phyloP scores from a whole-genome alignment of 2,797 vertebrate genomes.

The Poecilia wingei region DNA sequence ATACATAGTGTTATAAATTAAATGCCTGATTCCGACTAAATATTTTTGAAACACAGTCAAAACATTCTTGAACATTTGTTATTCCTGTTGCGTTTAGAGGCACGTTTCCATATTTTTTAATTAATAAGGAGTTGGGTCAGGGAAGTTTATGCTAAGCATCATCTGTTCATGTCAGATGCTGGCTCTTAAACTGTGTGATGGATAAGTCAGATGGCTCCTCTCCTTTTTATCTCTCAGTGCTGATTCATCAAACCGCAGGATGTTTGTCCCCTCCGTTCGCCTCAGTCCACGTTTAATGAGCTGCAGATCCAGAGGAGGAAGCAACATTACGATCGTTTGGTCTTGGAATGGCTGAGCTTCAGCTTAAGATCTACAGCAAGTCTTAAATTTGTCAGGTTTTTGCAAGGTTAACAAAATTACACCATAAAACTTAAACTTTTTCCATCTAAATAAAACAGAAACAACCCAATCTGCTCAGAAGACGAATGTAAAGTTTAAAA shows the following conservation, averaged over 20 bases:
- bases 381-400: not conserved
- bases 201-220: not conserved
- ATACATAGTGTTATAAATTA: too few species aligned
- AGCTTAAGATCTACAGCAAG: not conserved
- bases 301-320: not conserved
- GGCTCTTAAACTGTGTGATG: not conserved
- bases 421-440: not conserved
- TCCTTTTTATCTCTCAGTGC: not conserved
- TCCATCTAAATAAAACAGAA: not conserved
- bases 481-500: not conserved
- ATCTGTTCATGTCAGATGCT: not conserved
- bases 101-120: not conserved
- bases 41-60: not conserved
- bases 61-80: not conserved
- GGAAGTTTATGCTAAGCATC: not conserved
- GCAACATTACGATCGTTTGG: not conserved
- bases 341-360: not conserved
- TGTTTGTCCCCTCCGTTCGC: not conserved
- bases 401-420: not conserved
- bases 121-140: not conserved
- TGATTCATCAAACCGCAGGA: not conserved
- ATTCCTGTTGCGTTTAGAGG: not conserved
- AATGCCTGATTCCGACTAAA: not conserved
- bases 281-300: not conserved
- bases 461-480: not conserved